phyloP scores from a whole-genome alignment of 2,888 invertebrate genomes.

The Drosophila anomalipes region DNA sequence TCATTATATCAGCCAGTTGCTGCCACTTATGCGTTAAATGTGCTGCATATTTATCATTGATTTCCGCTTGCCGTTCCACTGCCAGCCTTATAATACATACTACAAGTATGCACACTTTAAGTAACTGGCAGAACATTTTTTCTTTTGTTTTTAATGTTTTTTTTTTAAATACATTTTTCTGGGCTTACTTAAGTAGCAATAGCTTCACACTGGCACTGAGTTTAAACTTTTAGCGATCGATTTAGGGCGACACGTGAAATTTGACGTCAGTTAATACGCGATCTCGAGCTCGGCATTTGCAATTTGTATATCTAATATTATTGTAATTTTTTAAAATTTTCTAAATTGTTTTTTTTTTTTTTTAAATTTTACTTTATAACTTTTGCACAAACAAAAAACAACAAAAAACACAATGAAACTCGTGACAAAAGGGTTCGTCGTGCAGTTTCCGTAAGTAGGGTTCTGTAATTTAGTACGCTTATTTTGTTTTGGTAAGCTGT shows the following conservation, averaged over 20 bases:
- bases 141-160: background rate
- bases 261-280: background rate
- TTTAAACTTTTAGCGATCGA: slow-evolving; percentile 13
- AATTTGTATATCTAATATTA: slow-evolving; percentile 8
- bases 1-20: slow-evolving; percentile 4
- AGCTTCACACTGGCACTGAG: slow-evolving; percentile 26
- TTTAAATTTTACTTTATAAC: slow-evolving; percentile 5
- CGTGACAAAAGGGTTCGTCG: slow-evolving; percentile 32
- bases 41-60: slow-evolving; percentile 58
- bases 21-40: slow-evolving; percentile 32
- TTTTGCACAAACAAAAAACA: slow-evolving; percentile 56
- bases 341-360: background rate
- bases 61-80: slow-evolving; percentile 61
- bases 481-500: background rate
- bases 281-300: slow-evolving; percentile 16
- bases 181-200: slow-evolving; percentile 44
- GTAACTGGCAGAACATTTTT: slow-evolving; percentile 19
- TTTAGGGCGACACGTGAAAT: slow-evolving; percentile 4
- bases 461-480: slow-evolving; percentile 13
- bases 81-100: slow-evolving; percentile 6
- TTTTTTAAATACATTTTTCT: background rate
- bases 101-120: background rate
- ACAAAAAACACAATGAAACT: slow-evolving; percentile 53
- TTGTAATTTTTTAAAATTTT: background rate
- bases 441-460: slow-evolving; percentile 21